Percentiles rank a stretch among this genome's conserved stretches.
These are phyloP conservation scores for Dasyornis broadbenti DNA, from an alignment of 2,113 vertebrate species.

Conservation along the genomic window DNA sequence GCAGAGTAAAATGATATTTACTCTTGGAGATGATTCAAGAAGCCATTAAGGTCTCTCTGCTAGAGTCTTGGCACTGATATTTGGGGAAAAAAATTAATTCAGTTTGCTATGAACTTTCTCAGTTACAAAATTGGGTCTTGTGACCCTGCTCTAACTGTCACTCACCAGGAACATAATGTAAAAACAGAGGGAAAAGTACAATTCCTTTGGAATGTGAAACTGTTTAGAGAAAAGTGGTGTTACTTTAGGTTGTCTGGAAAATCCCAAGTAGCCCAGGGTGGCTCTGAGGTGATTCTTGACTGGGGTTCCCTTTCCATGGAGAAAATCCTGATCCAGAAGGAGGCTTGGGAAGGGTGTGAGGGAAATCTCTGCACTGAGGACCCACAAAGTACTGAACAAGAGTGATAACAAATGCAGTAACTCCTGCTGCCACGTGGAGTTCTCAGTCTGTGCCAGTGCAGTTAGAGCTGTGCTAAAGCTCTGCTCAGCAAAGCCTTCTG, in stretches of 20 bases:
- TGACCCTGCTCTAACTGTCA: neutral
- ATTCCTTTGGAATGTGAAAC: neutral
- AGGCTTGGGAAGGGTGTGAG: neutral
- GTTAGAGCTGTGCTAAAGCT: neutral
- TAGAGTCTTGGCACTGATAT: neutral
- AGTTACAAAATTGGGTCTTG: neutral
- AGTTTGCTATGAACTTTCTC: neutral
- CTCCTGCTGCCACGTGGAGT: accelerated
- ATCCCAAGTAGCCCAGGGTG: neutral
- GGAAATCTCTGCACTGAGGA: neutral
- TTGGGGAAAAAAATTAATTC: neutral
- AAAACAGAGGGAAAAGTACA: neutral
- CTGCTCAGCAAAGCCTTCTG: neutral
- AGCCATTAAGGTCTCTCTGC: neutral
- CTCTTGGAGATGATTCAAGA: slow-evolving; percentile 3
- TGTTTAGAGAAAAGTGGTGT: neutral
- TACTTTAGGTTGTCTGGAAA: neutral
- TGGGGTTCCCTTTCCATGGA: neutral
- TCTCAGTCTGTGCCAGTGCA: neutral
- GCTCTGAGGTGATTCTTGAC: neutral
- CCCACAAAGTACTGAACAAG: neutral
- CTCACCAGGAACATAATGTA: neutral
- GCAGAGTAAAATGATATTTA: neutral
- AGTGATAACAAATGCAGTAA: no score
- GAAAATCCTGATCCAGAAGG: neutral